Percentiles rank a stretch among this genome's conserved stretches.
These are phyloP conservation scores for Antigone vipio DNA, from an alignment of 2,113 vertebrate genomes.

Conservation along the genomic window DNA sequence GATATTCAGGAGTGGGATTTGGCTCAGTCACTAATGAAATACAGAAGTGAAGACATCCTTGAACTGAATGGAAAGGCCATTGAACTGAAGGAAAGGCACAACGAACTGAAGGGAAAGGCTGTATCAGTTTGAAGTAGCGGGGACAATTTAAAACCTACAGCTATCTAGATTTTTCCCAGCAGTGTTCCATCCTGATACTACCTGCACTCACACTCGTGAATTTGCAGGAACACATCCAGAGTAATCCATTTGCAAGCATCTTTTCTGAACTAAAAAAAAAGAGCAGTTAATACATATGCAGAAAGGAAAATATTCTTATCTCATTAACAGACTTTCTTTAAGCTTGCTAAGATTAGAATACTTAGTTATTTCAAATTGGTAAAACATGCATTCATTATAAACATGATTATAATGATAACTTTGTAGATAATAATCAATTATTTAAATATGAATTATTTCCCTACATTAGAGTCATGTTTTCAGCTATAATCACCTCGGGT, in stretches of 20 bases:
- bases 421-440: constrained; percentile 73
- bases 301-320: constrained; percentile 66
- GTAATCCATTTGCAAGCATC: constrained; percentile 28
- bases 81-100: neutral
- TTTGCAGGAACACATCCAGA: neutral
- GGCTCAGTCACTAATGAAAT: neutral
- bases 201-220: neutral
- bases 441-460: constrained; percentile 72
- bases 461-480: constrained; percentile 68
- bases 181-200: neutral
- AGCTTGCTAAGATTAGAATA: constrained; percentile 69
- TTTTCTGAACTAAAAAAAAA: constrained; percentile 42
- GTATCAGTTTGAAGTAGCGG: neutral
- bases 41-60: neutral
- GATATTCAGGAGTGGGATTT: neutral
- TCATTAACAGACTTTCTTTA: constrained; percentile 69
- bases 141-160: neutral
- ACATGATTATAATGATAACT: constrained; percentile 71
- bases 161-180: neutral
- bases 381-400: constrained; percentile 72
- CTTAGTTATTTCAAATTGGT: constrained; percentile 70
- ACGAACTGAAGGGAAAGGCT: neutral
- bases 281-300: constrained; percentile 60
- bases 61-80: neutral
- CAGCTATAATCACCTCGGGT: constrained; percentile 61